Evolutionary conservation across 2,113 vertebrate genomes (phyloP), one percentile per base, ranked within the genome.

Genomic region (Thalassarche chlororhynchos): DNA sequence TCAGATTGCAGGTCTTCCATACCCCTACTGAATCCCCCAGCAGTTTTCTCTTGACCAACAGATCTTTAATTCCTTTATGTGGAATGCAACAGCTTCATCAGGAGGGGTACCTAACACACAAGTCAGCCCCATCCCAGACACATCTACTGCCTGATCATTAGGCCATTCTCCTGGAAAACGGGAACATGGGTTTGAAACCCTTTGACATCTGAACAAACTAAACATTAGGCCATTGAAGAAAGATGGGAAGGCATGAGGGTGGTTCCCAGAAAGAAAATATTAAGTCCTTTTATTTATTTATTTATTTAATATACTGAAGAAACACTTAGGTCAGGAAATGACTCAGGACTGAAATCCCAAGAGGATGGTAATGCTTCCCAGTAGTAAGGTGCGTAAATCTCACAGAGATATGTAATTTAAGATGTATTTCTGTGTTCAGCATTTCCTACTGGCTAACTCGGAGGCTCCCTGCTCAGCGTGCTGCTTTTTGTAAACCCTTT

Each of bases 61-160:
- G 28, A 51, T 42, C 49, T 81, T 78, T 46, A 87, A 62, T 46
- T 76, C 14, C 28, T 71, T 47, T 60, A 32, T 32, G 11, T 23
- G 52, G 52, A 93, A 60, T 25, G 24, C 44, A 87, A 49, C 14
- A 46, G 8, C 14, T 84, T 87, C n/a, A 64, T 55, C 26, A 38
- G 9, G 18, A 26, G 11, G 3, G 5, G 8, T 38, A 47, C 5
- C 0, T 0, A 79, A 44, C 14, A 62, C 17, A 42, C 1, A 40
- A 6, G 28, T 91, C 38, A 85, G 65, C 2, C 10, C 21, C 6
- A 72, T 19, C 20, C 14, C 31, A 62, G 16, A 84, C 34, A 42
- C 6, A 38, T 16, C 15, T 51, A 19, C 20, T 19, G n/a, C 20
- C 29, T 55, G 42, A 78, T 46, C 13, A 44, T 69, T 31, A 57